A percentile compares a stretch with the other conserved stretches of the same genome.
Conservation (phyloP, 2,797 vertebrate genomes). For the Eulemur rubriventer region DNA sequence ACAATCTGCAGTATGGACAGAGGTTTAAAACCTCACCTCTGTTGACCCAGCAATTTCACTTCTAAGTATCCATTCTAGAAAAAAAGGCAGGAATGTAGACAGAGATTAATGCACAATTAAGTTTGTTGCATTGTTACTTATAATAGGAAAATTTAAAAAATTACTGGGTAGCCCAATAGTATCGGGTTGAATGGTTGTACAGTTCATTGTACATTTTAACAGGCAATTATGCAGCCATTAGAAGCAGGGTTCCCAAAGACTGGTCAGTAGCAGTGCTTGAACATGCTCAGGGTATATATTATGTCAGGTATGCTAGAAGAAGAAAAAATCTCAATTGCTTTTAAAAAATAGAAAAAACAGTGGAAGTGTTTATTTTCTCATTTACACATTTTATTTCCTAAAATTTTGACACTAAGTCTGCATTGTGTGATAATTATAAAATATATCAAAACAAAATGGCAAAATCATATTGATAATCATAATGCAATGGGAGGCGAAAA, state of each 20-base stretch:
- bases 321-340: constrained; percentile 16
- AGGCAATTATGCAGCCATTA: constrained; percentile 36
- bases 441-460: neutral
- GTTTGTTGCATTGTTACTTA: constrained; percentile 40
- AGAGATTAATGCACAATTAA: constrained; percentile 63
- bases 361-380: neutral
- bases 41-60: neutral
- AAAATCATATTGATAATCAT: neutral
- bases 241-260: neutral
- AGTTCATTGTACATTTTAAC: neutral
- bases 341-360: neutral
- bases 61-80: constrained; percentile 14
- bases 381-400: neutral
- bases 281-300: neutral
- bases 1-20: neutral
- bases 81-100: neutral
- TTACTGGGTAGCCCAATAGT: neutral
- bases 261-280: neutral
- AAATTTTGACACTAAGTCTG: neutral
- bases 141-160: constrained; percentile 30
- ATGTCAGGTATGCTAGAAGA: neutral
- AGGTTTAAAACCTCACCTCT: constrained; percentile 33
- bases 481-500: neutral
- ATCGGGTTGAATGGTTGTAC: neutral
- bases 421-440: neutral